Evolutionary conservation across 2,797 vertebrate species (phyloP), one percentile per base, ranked within the genome.

Genomic region (Limosa lapponica): DNA sequence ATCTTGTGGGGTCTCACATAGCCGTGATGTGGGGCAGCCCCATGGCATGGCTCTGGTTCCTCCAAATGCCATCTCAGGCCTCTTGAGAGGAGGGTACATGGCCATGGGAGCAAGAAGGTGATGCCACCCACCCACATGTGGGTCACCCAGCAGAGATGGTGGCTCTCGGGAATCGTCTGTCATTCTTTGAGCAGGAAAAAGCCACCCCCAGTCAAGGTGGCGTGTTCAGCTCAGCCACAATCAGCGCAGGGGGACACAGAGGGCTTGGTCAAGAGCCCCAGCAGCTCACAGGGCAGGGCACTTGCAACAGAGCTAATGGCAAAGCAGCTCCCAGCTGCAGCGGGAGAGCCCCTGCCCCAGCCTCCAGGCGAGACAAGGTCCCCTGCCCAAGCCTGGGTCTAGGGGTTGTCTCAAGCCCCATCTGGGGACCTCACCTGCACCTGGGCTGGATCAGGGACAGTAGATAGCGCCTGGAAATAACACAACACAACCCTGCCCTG

Each of bases 81-180:
- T 37, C 25, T 27, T 2, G 1, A 74, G 27, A 74, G 25, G 41
- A 74, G 22, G n/a, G n/a, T 20, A 39, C 16, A 19, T 25, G n/a
- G 71, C 41, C 41, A 18, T 2, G 4, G 44, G 9, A 75, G 28
- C 28, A 61, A 48, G 27, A 9, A 48, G 27, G 34, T 48, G 72
- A 48, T 48, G 27, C 44, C 34, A 61, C 44, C 16, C 34, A 39
- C 34, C 34, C 34, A 15, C 32, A 23, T 6, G 2, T 37, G 27
- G 27, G 43, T 48, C 43, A 59, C 34, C 43, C 20, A 18, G 27
- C 43, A 46, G n/a, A 57, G 70, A 36, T 23, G 14, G 17, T 46
- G n/a, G 54, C 18, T 46, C 15, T 46, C 0, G 1, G 43, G 27
- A 37, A 46, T 19, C 5, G 2, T 9, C 34, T 3, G 2, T 32